phyloP scores from a whole-genome alignment of 2,888 invertebrate genomes.

The Mythimna impura region DNA sequence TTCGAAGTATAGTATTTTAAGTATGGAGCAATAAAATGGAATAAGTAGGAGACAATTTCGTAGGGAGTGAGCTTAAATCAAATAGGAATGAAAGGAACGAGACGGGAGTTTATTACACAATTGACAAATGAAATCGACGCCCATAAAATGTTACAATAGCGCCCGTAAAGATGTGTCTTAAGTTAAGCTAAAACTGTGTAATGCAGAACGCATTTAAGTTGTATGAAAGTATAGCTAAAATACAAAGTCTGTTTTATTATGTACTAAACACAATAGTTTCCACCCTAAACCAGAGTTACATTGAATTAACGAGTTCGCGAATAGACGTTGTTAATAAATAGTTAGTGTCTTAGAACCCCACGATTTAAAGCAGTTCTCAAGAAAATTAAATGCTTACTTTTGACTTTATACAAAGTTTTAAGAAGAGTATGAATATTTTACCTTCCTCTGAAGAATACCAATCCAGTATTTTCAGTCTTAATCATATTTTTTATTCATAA shows the following conservation, averaged over 20 bases:
- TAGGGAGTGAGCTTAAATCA: conserved; percentile 73
- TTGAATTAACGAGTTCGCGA: conserved; percentile 26
- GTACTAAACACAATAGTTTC: conserved; percentile 43
- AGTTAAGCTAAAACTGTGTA: conserved; percentile 50
- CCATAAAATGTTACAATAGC: conserved; percentile 72
- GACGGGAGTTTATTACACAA: conserved; percentile 77
- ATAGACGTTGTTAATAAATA: conserved; percentile 27
- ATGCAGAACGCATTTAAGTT: conserved; percentile 37
- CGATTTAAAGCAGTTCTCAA: background rate
- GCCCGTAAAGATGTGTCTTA: conserved; percentile 57
- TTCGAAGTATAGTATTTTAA: conserved; percentile 53
- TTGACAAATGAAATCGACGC: conserved; percentile 78
- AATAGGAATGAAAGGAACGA: conserved; percentile 71
- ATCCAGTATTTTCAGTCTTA: conserved; percentile 26
- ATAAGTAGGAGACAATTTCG: conserved; percentile 73
- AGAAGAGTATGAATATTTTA: conserved; percentile 33
- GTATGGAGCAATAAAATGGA: conserved; percentile 76
- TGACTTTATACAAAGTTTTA: conserved; percentile 23
- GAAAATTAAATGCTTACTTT: conserved; percentile 37
- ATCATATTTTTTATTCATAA: conserved; percentile 35
- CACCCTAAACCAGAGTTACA: conserved; percentile 21
- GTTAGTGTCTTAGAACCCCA: background rate
- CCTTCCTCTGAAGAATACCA: background rate
- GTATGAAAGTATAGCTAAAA: conserved; percentile 30
- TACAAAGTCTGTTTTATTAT: conserved; percentile 57